A percentile compares a stretch with the other conserved stretches of the same genome.
These are phyloP conservation scores for Microvelia longipes DNA, from an alignment of 1,140 invertebrate species.

Conservation along the genomic window DNA sequence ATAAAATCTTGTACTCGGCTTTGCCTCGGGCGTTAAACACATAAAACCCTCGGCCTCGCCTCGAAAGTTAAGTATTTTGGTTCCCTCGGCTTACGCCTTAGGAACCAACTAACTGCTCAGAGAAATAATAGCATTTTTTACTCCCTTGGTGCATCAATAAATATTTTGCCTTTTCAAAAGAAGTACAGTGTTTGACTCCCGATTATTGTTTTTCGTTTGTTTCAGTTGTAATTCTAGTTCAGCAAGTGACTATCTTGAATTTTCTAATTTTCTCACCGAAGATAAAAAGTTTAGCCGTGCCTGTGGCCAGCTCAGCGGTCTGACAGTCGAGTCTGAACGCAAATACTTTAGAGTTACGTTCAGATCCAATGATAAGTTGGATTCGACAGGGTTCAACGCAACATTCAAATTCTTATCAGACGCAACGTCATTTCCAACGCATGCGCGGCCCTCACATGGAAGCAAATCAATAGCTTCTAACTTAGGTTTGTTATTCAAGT, in stretches of 20 bases:
- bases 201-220: conserved; percentile 19
- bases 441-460: conserved; percentile 14
- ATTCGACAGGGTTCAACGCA: conserved; percentile 84
- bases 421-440: conserved; percentile 24
- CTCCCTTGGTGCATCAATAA: too few species aligned
- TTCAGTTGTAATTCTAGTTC: conserved; percentile 68
- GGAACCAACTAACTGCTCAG: too few species aligned
- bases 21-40: too few species aligned
- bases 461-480: background rate
- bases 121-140: too few species aligned
- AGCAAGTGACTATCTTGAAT: conserved; percentile 84
- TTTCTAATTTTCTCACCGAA: conserved; percentile 76
- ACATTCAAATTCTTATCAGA: conserved; percentile 58
- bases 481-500: too few species aligned
- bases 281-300: conserved; percentile 73
- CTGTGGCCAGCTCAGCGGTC: conserved; percentile 52
- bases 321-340: conserved; percentile 54
- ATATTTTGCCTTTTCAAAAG: too few species aligned
- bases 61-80: too few species aligned
- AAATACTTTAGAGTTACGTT: conserved; percentile 90
- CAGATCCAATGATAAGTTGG: conserved; percentile 79
- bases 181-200: too few species aligned
- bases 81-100: too few species aligned
- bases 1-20: too few species aligned
- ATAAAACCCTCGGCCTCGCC: too few species aligned